A percentile compares a stretch with the other conserved stretches of the same genome.
These are phyloP conservation scores for Galeopsomyia nigrocyanea DNA, from an alignment of 2,888 invertebrate species.

Conservation along the genomic window DNA sequence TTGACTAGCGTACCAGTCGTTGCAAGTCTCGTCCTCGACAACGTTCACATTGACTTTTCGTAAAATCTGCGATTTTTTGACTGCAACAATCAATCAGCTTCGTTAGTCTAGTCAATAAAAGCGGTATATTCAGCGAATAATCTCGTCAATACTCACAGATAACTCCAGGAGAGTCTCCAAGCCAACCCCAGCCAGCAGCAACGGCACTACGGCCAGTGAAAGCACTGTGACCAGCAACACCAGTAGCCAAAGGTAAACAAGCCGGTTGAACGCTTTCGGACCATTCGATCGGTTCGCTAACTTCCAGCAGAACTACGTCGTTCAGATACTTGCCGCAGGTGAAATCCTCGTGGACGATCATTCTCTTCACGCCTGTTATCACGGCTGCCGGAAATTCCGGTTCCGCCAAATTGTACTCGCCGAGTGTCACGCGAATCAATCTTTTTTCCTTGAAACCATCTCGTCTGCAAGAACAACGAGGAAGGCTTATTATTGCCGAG, in stretches of 20 bases:
- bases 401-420: conserved; percentile 78
- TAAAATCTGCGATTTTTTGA: conserved; percentile 78
- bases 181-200: conserved; percentile 91
- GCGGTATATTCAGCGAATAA: too few relatives aligned
- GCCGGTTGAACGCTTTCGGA: conserved; percentile 81
- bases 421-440: conserved; percentile 78
- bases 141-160: conserved; percentile 70
- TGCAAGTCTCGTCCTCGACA: conserved; percentile 81
- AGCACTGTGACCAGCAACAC: conserved; percentile 68
- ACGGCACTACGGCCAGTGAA: conserved; percentile 75
- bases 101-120: too few relatives aligned
- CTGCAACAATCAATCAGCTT: conserved; percentile 61
- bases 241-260: conserved; percentile 77
- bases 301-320: conserved; percentile 83
- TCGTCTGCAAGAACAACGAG: too few relatives aligned
- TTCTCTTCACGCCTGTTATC: conserved; percentile 70
- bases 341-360: conserved; percentile 83
- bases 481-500: too few relatives aligned
- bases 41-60: conserved; percentile 85
- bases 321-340: conserved; percentile 74
- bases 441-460: too few relatives aligned
- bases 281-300: conserved; percentile 77
- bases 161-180: conserved; percentile 77
- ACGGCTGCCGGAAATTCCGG: conserved; percentile 70
- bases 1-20: conserved; percentile 81